A percentile compares a stretch with the other conserved stretches of the same genome.
These are phyloP conservation scores for Drosophila murphyi DNA, from an alignment of 1,140 invertebrate genomes.

Conservation along the genomic window DNA sequence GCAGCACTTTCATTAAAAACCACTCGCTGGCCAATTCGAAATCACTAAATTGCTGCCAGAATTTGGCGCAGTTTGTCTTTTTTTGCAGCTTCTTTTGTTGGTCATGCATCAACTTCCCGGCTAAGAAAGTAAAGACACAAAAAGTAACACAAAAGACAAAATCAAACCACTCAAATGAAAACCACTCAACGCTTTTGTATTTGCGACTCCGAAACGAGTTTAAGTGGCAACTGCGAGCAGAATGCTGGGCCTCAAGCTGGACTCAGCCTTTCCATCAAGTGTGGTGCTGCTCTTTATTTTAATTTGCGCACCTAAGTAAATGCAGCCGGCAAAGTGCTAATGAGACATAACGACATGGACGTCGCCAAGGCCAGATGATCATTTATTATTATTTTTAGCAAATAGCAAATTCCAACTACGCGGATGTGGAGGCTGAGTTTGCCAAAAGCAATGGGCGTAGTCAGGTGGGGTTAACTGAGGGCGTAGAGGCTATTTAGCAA, in stretches of 20 bases:
- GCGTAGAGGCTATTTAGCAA: no score
- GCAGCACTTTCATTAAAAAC: slow-evolving; percentile 71
- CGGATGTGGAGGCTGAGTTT: neutral
- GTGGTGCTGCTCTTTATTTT: slow-evolving; percentile 65
- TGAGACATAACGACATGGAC: slow-evolving; percentile 77
- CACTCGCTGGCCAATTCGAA: slow-evolving; percentile 32
- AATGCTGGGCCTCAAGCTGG: slow-evolving; percentile 6
- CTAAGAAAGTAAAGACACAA: slow-evolving; percentile 27
- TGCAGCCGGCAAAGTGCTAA: slow-evolving; percentile 68
- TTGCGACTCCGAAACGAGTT: slow-evolving; percentile 59
- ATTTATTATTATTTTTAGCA: slow-evolving; percentile 72
- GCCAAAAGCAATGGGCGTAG: neutral
- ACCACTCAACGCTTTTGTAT: slow-evolving; percentile 14
- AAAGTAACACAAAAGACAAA: slow-evolving; percentile 39
- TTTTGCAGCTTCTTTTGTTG: slow-evolving; percentile 13
- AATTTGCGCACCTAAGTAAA: slow-evolving; percentile 67
- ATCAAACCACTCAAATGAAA: slow-evolving; percentile 55
- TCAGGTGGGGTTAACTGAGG: no score
- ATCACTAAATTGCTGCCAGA: slow-evolving; percentile 44
- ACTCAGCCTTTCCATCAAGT: slow-evolving; percentile 40
- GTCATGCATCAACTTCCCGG: slow-evolving; percentile 41
- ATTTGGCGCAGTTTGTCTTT: slow-evolving; percentile 1
- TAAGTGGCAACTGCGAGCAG: slow-evolving; percentile 8
- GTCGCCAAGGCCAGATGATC: slow-evolving; percentile 65
- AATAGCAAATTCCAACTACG: slow-evolving; percentile 31